Evolutionary conservation across 2,797 vertebrate species (phyloP).

Genomic region (Tenualosa ilisha): DNA sequence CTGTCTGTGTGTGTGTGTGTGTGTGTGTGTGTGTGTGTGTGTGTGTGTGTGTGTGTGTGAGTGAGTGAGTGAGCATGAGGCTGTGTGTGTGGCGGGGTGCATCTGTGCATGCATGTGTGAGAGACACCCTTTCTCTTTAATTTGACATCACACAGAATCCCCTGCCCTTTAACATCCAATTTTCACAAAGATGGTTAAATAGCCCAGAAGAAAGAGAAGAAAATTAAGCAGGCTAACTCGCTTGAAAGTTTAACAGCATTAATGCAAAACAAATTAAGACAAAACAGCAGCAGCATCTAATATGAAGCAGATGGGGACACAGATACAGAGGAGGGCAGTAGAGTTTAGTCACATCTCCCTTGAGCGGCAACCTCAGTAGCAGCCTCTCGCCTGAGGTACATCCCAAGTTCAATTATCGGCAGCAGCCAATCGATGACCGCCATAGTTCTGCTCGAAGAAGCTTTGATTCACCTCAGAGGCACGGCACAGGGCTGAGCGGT

Average conservation of each 20-base stretch:
- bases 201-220: neutral
- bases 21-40: conserved; percentile 4
- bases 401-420: conserved; percentile 45
- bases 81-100: neutral
- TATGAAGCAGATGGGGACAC: too few species aligned
- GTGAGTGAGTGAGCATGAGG: neutral
- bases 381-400: conserved; percentile 35
- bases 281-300: neutral
- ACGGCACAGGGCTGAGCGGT: conserved; percentile 39
- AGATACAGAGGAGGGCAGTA: neutral
- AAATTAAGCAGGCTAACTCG: neutral
- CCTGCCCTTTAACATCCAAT: conserved; percentile 21
- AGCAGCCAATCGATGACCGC: conserved; percentile 49
- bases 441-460: conserved; percentile 17
- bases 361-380: conserved; percentile 22
- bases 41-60: conserved; percentile 1
- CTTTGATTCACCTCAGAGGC: neutral
- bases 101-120: neutral
- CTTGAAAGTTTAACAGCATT: neutral
- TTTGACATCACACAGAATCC: neutral
- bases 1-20: conserved; percentile 1
- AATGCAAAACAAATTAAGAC: neutral
- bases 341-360: conserved; percentile 10
- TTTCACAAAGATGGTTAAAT: neutral
- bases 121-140: conserved; percentile 28